phyloP scores from a whole-genome alignment of 2,113 vertebrate species.

The Eonycteris spelaea region DNA sequence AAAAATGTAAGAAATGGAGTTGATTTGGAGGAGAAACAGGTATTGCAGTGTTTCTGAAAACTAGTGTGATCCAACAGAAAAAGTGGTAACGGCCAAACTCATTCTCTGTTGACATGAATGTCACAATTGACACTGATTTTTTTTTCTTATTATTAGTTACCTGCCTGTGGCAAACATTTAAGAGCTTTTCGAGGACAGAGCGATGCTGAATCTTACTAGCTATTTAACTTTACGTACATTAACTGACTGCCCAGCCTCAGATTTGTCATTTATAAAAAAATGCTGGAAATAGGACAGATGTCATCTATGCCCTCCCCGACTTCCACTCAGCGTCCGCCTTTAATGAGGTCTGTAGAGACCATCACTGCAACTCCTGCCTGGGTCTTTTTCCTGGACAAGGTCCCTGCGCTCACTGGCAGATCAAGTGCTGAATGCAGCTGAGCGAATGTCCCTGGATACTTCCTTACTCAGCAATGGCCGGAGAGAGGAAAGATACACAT shows the following conservation, averaged over 20 bases:
- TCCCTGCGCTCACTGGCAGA: neutral
- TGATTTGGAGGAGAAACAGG: neutral
- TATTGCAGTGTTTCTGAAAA: neutral
- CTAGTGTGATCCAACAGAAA: neutral
- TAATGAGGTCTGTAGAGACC: neutral
- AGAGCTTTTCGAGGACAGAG: neutral
- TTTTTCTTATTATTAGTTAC: neutral
- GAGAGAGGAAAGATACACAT: neutral
- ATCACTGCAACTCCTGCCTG: neutral
- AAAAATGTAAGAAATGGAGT: neutral
- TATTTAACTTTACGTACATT: neutral
- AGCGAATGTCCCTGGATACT: neutral
- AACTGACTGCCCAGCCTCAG: neutral
- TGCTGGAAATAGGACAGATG: neutral
- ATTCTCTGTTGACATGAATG: neutral
- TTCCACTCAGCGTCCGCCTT: neutral
- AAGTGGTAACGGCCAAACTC: neutral
- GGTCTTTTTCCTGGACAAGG: neutral
- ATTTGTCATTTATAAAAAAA: neutral
- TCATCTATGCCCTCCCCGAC: rapidly evolving
- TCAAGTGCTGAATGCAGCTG: rapidly evolving
- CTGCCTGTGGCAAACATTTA: neutral
- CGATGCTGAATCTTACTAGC: neutral
- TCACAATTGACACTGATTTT: neutral
- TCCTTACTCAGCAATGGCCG: neutral